phyloP scores from a whole-genome alignment of 2,888 invertebrate genomes.

The Leucoma salicis region DNA sequence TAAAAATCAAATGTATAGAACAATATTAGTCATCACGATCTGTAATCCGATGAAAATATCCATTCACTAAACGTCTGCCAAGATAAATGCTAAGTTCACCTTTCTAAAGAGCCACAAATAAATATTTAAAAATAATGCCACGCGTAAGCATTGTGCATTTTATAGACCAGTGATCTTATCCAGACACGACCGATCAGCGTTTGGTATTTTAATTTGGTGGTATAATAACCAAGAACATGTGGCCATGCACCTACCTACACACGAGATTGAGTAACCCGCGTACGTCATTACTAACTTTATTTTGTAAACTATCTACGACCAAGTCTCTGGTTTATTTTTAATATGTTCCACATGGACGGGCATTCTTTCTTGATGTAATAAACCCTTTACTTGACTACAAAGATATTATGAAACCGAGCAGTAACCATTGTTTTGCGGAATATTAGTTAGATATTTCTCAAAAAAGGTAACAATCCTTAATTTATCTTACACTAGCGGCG shows the following conservation, averaged over 20 bases:
- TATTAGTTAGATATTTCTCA: no score
- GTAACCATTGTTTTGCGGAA: no score
- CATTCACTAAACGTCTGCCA: slow-evolving; percentile 22
- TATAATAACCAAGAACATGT: slow-evolving; percentile 41
- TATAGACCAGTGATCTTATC: slow-evolving; percentile 43
- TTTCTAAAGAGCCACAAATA: slow-evolving; percentile 34
- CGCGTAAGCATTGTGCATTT: slow-evolving; percentile 42
- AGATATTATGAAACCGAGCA: no score
- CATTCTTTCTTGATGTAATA: slow-evolving; percentile 2
- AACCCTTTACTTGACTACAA: no score
- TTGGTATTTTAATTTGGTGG: slow-evolving; percentile 54
- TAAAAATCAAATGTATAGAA: no score
- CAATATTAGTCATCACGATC: not conserved
- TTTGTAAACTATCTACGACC: slow-evolving; percentile 30
- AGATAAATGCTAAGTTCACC: slow-evolving; percentile 23
- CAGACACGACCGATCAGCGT: slow-evolving; percentile 50
- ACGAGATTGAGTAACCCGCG: slow-evolving; percentile 30
- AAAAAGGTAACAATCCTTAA: no score
- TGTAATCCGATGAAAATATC: slow-evolving; percentile 23
- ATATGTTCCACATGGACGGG: slow-evolving; percentile 6
- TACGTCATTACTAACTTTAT: slow-evolving; percentile 27
- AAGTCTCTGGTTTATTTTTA: slow-evolving; percentile 17
- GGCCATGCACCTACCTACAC: not conserved
- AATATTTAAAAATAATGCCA: slow-evolving; percentile 35
- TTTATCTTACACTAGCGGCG: no score